These are phyloP conservation scores for Scatophagus argus DNA, from an alignment of 2,113 vertebrate species.

Conservation along the genomic window DNA sequence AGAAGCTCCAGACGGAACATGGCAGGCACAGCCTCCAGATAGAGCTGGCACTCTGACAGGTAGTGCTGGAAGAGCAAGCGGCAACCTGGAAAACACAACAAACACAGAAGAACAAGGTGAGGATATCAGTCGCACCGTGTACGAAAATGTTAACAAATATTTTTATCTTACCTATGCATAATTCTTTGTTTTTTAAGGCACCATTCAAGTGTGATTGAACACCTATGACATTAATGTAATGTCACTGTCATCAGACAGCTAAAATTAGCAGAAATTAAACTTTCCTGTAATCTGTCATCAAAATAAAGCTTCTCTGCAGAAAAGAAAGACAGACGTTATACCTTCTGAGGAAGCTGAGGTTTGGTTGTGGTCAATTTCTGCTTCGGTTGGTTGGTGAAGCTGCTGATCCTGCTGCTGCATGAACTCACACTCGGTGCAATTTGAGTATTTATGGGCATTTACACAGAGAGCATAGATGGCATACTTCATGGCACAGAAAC, in stretches of 20 bases:
- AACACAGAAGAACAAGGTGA: constrained; percentile 8
- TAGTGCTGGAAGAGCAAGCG: constrained; percentile 86
- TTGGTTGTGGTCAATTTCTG: constrained; percentile 48
- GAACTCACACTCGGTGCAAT: constrained; percentile 80
- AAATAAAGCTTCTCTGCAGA: neutral
- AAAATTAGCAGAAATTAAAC: neutral
- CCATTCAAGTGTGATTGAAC: neutral
- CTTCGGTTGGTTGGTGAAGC: constrained; percentile 29
- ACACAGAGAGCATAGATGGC: constrained; percentile 94
- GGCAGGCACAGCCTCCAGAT: constrained; percentile 87
- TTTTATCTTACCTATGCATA: no score
- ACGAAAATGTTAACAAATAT: no score
- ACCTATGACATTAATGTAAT: neutral
- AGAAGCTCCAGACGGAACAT: constrained; percentile 93
- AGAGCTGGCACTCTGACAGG: constrained; percentile 90
- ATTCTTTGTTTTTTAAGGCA: neutral
- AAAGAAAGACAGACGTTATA: constrained; percentile 13
- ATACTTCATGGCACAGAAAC: constrained; percentile 97
- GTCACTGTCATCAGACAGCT: no score
- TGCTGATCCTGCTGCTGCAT: constrained; percentile 38
- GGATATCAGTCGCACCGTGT: neutral
- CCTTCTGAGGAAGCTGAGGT: constrained; percentile 60
- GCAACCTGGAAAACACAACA: constrained; percentile 78
- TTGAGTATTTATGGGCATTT: constrained; percentile 84
- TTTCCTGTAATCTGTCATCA: neutral